Base-by-base conservation (phyloP, 2,888 invertebrate species). In the Panopea generosa region DNA sequence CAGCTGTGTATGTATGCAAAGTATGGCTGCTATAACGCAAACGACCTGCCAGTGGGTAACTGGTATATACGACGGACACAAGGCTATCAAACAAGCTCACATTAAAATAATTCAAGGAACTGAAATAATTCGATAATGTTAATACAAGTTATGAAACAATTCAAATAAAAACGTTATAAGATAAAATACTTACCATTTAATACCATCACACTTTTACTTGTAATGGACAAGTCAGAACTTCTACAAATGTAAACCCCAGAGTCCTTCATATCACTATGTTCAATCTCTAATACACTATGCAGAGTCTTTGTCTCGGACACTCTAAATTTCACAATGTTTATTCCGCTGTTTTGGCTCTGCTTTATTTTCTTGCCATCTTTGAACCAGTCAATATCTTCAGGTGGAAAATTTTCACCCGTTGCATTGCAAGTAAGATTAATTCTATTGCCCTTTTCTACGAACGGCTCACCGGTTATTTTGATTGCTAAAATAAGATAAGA, bases 301-400 rank as follows among this genome's bases (percentile, higher is more conserved):
- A 81, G 52, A 1, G 73, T 76, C 67, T 81, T 81, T 47, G 77
- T 76, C 43, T 81, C 73, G 22, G 70, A 57, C 16, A 77, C 53
- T 38, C 74, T 56, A 53, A 76, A 71, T 59, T 77, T 81, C 27
- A 71, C 56, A 47, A 81, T 81, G 45, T 55, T 63, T 29, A 77
- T 69, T 57, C 75, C 77, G 47, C 47, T 66, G 16, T 49, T 47
- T 50, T 62, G 59, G 69, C 71, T 66, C 33, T 69, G 50, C 60
- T 77, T 77, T 40, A 81, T 72, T 81, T 81, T 81, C 18, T 18
- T 24, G 14, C 81, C 81, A 52, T 81, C 77, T 47, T 72, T 77
- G 45, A 81, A 81, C 81, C 81, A 81, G 69, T 81, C 81, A 45
- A 81, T 81, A 22, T 81, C 81, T 18, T 77, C 77, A 2, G 81